Evolutionary conservation across 2,888 invertebrate genomes (phyloP).

Genomic region (Sphinx pinastri): DNA sequence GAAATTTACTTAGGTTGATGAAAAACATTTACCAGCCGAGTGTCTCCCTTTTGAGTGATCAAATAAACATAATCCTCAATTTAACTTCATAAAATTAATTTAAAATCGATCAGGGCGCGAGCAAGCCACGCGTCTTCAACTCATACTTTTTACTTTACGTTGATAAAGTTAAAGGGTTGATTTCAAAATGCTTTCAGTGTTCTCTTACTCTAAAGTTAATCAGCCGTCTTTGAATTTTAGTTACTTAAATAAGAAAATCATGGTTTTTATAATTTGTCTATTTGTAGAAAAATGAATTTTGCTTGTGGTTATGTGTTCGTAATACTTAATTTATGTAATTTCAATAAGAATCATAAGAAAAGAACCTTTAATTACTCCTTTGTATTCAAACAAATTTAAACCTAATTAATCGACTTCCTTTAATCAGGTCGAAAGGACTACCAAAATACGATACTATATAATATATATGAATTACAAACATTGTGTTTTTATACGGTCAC

Average conservation of each 20-base stretch:
- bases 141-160: constrained; percentile 60
- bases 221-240: constrained; percentile 42
- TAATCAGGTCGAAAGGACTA: too few relatives aligned
- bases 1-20: constrained; percentile 36
- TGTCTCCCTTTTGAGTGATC: constrained; percentile 54
- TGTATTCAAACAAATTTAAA: too few relatives aligned
- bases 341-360: too few relatives aligned
- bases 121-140: constrained; percentile 64
- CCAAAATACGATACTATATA: too few relatives aligned
- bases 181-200: constrained; percentile 56
- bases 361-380: too few relatives aligned
- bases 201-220: constrained; percentile 57
- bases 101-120: constrained; percentile 73
- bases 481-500: too few relatives aligned
- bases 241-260: background rate
- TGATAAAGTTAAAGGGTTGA: constrained; percentile 69
- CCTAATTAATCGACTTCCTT: too few relatives aligned
- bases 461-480: background rate
- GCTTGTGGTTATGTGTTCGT: background rate
- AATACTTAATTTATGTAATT: too few relatives aligned
- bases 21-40: constrained; percentile 34
- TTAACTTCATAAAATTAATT: constrained; percentile 82
- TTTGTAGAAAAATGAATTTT: background rate
- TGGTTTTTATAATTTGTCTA: background rate
- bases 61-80: constrained; percentile 80